Conservation (phyloP, 2,797 vertebrate species). For the Argya squamiceps region DNA sequence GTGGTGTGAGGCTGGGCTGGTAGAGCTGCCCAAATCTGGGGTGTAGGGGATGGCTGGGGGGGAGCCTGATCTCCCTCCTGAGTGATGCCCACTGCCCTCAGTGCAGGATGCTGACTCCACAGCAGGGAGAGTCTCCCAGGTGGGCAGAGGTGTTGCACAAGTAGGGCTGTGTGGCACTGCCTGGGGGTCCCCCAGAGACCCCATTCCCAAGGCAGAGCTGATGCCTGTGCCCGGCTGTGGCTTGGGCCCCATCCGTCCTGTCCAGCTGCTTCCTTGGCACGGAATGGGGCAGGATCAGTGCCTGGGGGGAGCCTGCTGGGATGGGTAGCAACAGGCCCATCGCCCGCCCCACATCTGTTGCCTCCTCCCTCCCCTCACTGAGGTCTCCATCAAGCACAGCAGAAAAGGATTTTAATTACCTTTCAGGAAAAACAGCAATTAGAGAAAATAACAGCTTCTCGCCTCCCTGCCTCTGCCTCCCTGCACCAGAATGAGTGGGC, state of each 20-base stretch:
- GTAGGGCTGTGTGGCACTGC: neutral
- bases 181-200: neutral
- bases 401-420: slow-evolving; percentile 86
- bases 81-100: neutral
- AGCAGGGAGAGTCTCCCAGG: neutral
- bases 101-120: neutral
- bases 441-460: slow-evolving; percentile 82
- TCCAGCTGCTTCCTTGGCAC: neutral
- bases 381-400: slow-evolving; percentile 76
- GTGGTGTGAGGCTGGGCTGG: neutral
- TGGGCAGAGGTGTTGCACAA: neutral
- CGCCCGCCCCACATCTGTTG: neutral
- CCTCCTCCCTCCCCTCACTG: neutral
- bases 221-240: neutral
- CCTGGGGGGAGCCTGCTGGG: neutral
- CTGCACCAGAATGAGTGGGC: neutral
- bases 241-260: neutral
- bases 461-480: slow-evolving; percentile 35
- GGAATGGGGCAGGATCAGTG: neutral
- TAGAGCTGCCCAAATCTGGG: neutral
- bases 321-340: neutral
- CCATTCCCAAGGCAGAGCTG: neutral
- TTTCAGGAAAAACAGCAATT: slow-evolving; percentile 86
- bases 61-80: neutral
- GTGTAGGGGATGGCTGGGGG: rapidly evolving